Evolutionary conservation across 2,888 invertebrate species (phyloP), one percentile per base, ranked within the genome.

Genomic region (Brassicogethes aeneus): DNA sequence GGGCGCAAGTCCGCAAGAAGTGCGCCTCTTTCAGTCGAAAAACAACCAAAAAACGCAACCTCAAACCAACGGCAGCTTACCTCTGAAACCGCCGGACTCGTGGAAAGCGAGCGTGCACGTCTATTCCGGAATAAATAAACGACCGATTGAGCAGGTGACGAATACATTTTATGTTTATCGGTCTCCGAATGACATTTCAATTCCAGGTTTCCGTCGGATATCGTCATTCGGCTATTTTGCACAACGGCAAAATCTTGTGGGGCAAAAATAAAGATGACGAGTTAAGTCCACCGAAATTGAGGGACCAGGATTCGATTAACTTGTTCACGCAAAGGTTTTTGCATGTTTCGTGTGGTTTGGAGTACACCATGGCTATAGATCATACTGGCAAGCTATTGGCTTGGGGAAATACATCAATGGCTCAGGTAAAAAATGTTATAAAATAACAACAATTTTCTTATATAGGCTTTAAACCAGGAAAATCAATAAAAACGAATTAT

Each of bases 241-340:
- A 67, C 39, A 57, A 60, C 37, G 65, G 66, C 1, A 61, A 60
- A 46, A 54, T 68, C 14, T 46, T 64, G 17, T 93, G 92, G 89
- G 93, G 94, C 2, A 77, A 88, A 46, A 92, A 90, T 67, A 76
- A 89, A 46, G 92, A 94, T 60, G 91, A 92, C 23, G 94, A 94
- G 63, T 70, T 94, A 39, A 91, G 90, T 14, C 80, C 79, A 41
- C 84, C 85, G 2, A 77, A 77, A 44, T 43, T 66, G 13, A 52
- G 58, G 12, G 62, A 63, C 16, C 56, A 62, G 34, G 63, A 66
- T 38, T 58, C 54, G 37, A 43, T 61, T 35, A 54, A 53, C 17
- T 51, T 61, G 2, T 55, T 61, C 36, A 52, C 53, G 7, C 64
- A 65, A 42, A 57, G 58, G 39, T 67, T 66, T 47, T 43, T 58